phyloP scores from a whole-genome alignment of 2,113 vertebrate species.

The Pantherophis guttatus region DNA sequence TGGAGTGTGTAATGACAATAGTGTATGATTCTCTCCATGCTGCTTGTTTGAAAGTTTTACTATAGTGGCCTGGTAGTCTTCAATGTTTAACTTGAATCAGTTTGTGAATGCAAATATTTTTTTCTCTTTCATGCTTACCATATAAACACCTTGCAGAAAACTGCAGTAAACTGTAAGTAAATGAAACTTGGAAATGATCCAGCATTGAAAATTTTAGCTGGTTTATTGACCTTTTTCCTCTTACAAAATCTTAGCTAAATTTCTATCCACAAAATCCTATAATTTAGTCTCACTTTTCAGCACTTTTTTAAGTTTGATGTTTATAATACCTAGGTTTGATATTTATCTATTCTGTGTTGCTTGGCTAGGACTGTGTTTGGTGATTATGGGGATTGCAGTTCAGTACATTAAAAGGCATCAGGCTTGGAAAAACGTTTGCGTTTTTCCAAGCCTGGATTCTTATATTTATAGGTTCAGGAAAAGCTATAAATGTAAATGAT shows the following conservation, averaged over 20 bases:
- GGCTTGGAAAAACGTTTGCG: not conserved
- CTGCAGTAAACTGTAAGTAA: constrained; percentile 72
- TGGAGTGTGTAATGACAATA: not conserved
- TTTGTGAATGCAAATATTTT: constrained; percentile 52
- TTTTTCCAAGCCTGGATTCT: not conserved
- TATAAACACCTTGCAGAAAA: constrained; percentile 71
- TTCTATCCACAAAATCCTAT: not conserved
- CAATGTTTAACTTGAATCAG: constrained; percentile 24
- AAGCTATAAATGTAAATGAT: not conserved
- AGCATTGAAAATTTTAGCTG: not conserved
- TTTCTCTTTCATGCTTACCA: constrained; percentile 70
- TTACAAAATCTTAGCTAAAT: not conserved
- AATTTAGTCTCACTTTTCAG: not conserved
- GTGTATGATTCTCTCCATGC: not conserved
- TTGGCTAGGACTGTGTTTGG: not conserved
- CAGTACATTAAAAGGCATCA: not conserved
- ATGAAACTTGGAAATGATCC: constrained; percentile 31
- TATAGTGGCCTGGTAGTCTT: constrained; percentile 18
- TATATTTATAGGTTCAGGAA: not conserved
- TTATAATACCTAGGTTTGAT: not conserved
- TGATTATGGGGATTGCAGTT: not conserved
- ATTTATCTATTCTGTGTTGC: not conserved
- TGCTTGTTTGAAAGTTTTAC: constrained; percentile 7
- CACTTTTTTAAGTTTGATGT: not conserved
- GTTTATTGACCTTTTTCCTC: not conserved